Conservation (phyloP, 2,888 invertebrate genomes). For the Parnassius orleans region DNA sequence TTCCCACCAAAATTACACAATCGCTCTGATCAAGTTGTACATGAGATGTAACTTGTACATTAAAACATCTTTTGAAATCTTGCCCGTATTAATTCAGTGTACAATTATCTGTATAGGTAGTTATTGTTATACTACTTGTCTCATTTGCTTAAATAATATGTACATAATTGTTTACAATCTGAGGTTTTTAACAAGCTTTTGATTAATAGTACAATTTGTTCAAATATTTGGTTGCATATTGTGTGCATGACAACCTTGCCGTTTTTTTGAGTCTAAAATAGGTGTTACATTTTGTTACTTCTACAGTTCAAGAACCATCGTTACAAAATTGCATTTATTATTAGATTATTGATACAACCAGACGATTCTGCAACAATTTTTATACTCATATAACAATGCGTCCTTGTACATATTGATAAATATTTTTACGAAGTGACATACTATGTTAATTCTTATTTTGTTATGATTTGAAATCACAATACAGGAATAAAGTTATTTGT, state of each 20-base stretch:
- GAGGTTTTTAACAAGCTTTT: not conserved
- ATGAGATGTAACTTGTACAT: not conserved
- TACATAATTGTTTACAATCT: too few relatives aligned
- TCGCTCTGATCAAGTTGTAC: not conserved
- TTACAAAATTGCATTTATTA: constrained; percentile 26
- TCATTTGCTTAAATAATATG: constrained; percentile 4
- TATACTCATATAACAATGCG: constrained; percentile 7
- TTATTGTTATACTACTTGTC: not conserved
- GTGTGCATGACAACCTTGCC: not conserved
- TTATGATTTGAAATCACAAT: constrained; percentile 31
- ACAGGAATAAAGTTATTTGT: constrained; percentile 38
- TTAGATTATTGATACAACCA: constrained; percentile 7
- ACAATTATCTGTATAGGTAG: constrained; percentile 2
- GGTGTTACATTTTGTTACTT: not conserved
- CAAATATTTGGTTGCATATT: constrained; percentile 15
- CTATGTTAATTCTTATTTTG: constrained; percentile 27
- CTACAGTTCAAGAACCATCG: constrained; percentile 1
- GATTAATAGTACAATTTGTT: constrained; percentile 4
- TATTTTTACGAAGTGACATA: constrained; percentile 25
- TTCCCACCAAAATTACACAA: too few relatives aligned
- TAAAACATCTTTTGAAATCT: constrained; percentile 12
- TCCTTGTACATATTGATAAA: constrained; percentile 19
- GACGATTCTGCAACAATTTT: constrained; percentile 4
- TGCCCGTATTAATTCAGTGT: constrained; percentile 11
- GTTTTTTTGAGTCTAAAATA: not conserved